Base-by-base conservation (phyloP, 1,140 invertebrate genomes). In the Rhyzopertha dominica region DNA sequence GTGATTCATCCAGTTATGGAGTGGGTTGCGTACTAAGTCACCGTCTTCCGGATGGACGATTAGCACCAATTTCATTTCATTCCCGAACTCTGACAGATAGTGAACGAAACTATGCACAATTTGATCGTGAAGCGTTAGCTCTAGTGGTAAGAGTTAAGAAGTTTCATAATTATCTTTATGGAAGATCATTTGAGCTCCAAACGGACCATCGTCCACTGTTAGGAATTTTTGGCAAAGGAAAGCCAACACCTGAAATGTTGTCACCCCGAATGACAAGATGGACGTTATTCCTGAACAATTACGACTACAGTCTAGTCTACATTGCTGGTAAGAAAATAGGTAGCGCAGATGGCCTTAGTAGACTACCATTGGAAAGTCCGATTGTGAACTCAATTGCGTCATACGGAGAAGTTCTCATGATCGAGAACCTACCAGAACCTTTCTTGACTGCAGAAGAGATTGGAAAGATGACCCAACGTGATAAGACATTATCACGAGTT, bases 91-190 rank as follows among this genome's bases (percentile, higher is more conserved):
- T 78, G 20, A 58, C 54, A n/a, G 28, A 54, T 20, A 52, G 69
- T 4, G 68, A 77, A 51, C 49, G 59, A 51, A 74, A 68, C 38
- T 75, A 78, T 36, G 45, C 65, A 7, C 68, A 72, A 45, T 69
- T 75, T 18, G 72, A 81, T 22, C 74, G 68, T 51, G 75, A 81
- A 62, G 71, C 68, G 5, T 50, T 74, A n/a, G 65, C 68, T 2
- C 67, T 79, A 8, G 45, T 77, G 1, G 78, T 62, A 55, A 69
- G 65, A 3, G 62, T 79, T 4, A 65, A 67, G 42, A 72, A 72
- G 54, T 79, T 78, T 56, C 62, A 74, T 22, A 51, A 72, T 23
- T 80, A 72, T 52, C 35, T 81, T 3, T 69, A 62, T 52, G 75
- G 76, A 20, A 47, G 62, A 12, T 32, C 59, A 12, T 79, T 79